Evolutionary conservation across 2,113 vertebrate species (phyloP).

Genomic region (Gadus macrocephalus): DNA sequence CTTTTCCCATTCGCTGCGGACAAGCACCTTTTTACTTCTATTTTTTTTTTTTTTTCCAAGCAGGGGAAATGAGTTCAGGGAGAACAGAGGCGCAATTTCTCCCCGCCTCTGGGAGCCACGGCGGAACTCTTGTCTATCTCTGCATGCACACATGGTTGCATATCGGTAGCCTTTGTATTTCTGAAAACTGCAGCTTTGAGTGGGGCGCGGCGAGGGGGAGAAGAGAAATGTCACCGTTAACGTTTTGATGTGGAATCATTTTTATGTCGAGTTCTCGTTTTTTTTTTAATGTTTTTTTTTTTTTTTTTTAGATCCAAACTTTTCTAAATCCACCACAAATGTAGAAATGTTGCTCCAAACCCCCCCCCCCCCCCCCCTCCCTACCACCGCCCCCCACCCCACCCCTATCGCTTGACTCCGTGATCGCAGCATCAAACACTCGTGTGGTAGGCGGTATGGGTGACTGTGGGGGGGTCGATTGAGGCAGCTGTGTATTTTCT

Average conservation of each 20-base stretch:
- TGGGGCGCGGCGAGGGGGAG: slow-evolving; percentile 64
- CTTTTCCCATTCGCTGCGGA: slow-evolving; percentile 65
- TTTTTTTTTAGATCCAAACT: slow-evolving; percentile 67
- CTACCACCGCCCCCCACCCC: background rate
- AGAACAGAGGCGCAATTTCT: slow-evolving; percentile 71
- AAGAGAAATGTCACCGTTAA: slow-evolving; percentile 72
- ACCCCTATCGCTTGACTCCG: slow-evolving; percentile 37
- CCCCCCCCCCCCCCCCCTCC: slow-evolving; percentile 34
- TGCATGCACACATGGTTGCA: slow-evolving; percentile 68
- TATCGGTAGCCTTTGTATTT: slow-evolving; percentile 70
- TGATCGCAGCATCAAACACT: slow-evolving; percentile 68
- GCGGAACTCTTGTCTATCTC: slow-evolving; percentile 71
- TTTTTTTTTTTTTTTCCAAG: slow-evolving; percentile 44
- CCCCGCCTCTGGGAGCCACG: slow-evolving; percentile 63
- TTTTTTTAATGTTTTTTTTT: background rate
- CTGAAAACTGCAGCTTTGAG: slow-evolving; percentile 74
- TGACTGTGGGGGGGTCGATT: slow-evolving; percentile 39
- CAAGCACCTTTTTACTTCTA: slow-evolving; percentile 53
- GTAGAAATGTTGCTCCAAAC: slow-evolving; percentile 64
- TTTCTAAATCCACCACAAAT: slow-evolving; percentile 75
- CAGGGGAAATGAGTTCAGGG: slow-evolving; percentile 59
- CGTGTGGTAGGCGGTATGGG: slow-evolving; percentile 31
- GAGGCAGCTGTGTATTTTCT: slow-evolving; percentile 67
- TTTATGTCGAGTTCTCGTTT: slow-evolving; percentile 74
- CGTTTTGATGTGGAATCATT: slow-evolving; percentile 73